A percentile compares a stretch with the other conserved stretches of the same genome.
These are phyloP conservation scores for Sminthurides bifidus DNA, from an alignment of 1,140 invertebrate genomes.

Conservation along the genomic window DNA sequence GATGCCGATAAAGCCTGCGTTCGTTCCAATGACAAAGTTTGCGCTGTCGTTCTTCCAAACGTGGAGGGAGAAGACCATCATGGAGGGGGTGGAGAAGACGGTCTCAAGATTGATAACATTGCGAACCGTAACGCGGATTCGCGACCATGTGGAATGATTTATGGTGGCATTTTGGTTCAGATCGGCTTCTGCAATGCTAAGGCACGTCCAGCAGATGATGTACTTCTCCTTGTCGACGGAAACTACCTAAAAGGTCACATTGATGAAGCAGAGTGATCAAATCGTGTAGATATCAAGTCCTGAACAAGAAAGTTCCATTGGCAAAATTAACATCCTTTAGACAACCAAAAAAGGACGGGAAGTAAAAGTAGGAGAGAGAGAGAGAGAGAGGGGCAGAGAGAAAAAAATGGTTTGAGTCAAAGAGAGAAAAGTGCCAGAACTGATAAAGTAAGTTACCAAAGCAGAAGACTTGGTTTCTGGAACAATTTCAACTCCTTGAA, in stretches of 20 bases:
- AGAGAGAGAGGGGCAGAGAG: neutral
- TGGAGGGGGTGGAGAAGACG: neutral
- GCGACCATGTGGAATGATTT: constrained; percentile 16
- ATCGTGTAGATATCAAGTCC: too few species aligned
- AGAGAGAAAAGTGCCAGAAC: too few species aligned
- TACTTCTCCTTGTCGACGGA: constrained; percentile 2
- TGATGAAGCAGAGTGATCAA: too few species aligned
- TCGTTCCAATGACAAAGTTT: constrained; percentile 15
- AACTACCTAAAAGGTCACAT: neutral
- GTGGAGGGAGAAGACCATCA: constrained; percentile 1
- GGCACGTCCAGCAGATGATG: constrained; percentile 11
- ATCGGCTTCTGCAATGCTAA: neutral
- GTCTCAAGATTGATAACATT: constrained; percentile 4
- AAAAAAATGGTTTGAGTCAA: too few species aligned
- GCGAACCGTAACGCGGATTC: constrained; percentile 9
- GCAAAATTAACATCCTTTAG: too few species aligned
- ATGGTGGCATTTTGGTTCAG: neutral
- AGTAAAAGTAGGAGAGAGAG: too few species aligned
- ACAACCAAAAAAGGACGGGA: neutral
- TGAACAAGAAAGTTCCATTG: too few species aligned
- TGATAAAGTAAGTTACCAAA: too few species aligned
- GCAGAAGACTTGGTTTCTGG: constrained; percentile 13
- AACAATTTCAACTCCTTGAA: constrained; percentile 12
- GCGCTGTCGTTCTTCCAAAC: constrained; percentile 4
- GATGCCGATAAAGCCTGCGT: constrained; percentile 14